Percentiles rank a stretch among this genome's conserved stretches.
phyloP scores from a whole-genome alignment of 1,140 invertebrate genomes.

The Protaetia brevitarsis region DNA sequence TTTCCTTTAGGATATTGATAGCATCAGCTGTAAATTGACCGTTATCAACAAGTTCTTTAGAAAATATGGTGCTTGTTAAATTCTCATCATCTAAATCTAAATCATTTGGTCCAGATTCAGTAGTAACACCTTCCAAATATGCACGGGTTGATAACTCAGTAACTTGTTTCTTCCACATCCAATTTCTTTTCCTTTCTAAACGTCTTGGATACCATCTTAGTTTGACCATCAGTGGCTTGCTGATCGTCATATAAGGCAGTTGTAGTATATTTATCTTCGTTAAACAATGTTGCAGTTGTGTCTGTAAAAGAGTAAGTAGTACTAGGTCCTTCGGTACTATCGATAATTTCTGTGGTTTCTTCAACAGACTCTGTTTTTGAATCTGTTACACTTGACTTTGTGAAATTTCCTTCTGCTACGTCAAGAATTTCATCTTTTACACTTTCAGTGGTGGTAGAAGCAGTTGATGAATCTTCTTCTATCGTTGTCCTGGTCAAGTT shows the following conservation, averaged over 20 bases:
- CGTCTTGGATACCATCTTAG: neutral
- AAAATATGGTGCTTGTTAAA: neutral
- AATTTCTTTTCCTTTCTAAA: neutral
- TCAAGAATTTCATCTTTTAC: too few relatives aligned
- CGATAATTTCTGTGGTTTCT: too few relatives aligned
- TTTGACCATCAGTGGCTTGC: neutral
- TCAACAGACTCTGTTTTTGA: too few relatives aligned
- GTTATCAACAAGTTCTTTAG: neutral
- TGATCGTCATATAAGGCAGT: neutral
- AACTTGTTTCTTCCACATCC: neutral
- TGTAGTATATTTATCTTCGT: too few relatives aligned
- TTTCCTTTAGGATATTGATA: neutral
- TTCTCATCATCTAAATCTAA: neutral
- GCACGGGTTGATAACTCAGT: neutral
- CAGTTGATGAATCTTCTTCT: neutral
- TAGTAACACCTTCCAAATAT: neutral
- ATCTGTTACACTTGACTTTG: too few relatives aligned
- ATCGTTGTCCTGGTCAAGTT: neutral
- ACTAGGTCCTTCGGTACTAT: too few relatives aligned
- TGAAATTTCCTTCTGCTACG: too few relatives aligned
- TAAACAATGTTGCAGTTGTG: too few relatives aligned
- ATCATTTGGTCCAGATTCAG: neutral
- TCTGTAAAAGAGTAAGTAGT: too few relatives aligned
- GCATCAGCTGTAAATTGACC: slow-evolving; percentile 7
- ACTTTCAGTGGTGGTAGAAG: too few relatives aligned